Evolutionary conservation across 2,797 vertebrate genomes (phyloP), one percentile per base, ranked within the genome.

Genomic region (Lutjanus campechanus): DNA sequence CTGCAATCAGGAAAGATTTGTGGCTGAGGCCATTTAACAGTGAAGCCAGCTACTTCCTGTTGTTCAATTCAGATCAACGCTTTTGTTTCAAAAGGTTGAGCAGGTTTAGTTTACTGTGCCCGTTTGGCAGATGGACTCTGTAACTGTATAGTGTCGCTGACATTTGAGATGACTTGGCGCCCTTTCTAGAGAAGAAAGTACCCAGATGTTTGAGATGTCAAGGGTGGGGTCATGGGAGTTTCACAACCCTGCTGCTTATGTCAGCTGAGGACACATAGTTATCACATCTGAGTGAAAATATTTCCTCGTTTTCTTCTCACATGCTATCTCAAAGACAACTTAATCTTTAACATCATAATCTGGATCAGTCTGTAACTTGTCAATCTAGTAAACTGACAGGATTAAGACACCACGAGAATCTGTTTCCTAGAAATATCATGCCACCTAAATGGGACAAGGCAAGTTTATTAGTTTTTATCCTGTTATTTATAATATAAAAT

Each of bases 101-200:
- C 36, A 8, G 15, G 13, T 59, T 25, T 41, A 29, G 16, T 59
- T 82, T 58, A 66, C 59, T 43, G 40, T 11, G 22, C 4, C 22
- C 7, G 0, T 69, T 67, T 13, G 7, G 55, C 46, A 68, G 47
- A 13, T 11, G 36, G 49, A 29, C 47, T 65, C 20, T 36, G 29
- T 36, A 36, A 36, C 29, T 36, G 3, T 36, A 60, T 16, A 44
- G 12, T 36, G 29, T 36, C 29, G 29, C 44, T 76, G 84, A 77
- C 67, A 85, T 68, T n/a, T 61, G 63, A 84, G 74, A 72, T 0
- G 25, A 67, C 64, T 15, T 36, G 41, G 54, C 77, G 7, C 11
- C 13, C 2, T 22, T 64, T 77, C 63, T 13, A 41, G 47, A 59
- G 73, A 20, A 56, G 59, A 55, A 55, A 72, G 58, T 4, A 11